Evolutionary conservation across 2,113 vertebrate species (phyloP), one percentile per base, ranked within the genome.

Genomic region (Oreochromis niloticus): DNA sequence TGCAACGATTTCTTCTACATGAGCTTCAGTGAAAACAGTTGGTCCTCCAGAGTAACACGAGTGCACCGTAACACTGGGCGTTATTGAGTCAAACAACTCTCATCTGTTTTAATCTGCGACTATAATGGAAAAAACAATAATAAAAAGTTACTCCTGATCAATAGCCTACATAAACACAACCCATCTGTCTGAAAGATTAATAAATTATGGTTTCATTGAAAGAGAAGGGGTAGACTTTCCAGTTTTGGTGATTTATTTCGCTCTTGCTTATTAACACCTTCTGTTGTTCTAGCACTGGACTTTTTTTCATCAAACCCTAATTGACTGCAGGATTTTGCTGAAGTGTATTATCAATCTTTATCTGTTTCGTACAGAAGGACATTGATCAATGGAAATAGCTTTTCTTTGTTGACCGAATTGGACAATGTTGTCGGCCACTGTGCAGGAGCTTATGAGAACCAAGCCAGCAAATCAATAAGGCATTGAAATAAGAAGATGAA

Each of bases 381-480:
- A 89, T 96, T 96, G 96, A 96, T 96, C 91, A 96, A 95, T 96
- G 95, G 94, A 96, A 96, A 96, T 95, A 93, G 93, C 94, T 94
- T 96, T 96, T 89, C 90, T 94, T 93, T 94, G 95, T 93, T 96
- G 96, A 96, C 94, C 92, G 87, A 89, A 95, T 94, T 91, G 95
- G 95, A 96, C 95, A 94, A 84, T 89, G 92, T 91, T 90, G 92
- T 94, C 55, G 85, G 94, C 93, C 89, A 85, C 85, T 89, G 87
- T 80, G 86, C 83, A 34, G 85, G 88, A 94, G 91, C 92, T 87
- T 90, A 93, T 96, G 93, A 93, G 93, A 94, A 91, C 91, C 89
- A 30, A 85, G 88, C 91, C 87, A 89, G 87, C 63, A 34, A 90
- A 97, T 97, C 96, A 94, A 97, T 96, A 96, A 96, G 78, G 85